These are phyloP conservation scores for Leptosomus discolor DNA, from an alignment of 2,113 vertebrate species.

Conservation along the genomic window DNA sequence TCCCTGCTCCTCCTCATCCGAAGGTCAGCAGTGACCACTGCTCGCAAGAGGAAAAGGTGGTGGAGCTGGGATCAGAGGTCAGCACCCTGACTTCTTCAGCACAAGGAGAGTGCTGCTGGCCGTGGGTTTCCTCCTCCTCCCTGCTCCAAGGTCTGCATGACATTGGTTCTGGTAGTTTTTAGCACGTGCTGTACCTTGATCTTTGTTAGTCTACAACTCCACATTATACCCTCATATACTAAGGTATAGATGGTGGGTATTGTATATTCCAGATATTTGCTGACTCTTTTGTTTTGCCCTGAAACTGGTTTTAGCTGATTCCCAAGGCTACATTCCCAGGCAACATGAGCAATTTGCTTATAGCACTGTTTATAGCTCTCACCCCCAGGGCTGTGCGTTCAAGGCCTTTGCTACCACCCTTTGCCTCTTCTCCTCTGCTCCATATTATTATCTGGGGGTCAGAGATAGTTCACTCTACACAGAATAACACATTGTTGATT, in stretches of 20 bases:
- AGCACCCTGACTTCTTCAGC: not conserved
- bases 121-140: not conserved
- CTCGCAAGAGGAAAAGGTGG: not conserved
- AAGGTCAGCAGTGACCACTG: not conserved
- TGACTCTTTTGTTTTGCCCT: not conserved
- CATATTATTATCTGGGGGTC: not conserved
- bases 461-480: not conserved
- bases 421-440: not conserved
- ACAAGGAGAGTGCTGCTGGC: fast-evolving
- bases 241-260: too few species aligned
- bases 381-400: not conserved
- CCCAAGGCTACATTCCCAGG: not conserved
- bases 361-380: not conserved
- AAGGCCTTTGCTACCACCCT: not conserved
- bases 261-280: not conserved
- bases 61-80: not conserved
- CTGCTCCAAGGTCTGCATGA: not conserved
- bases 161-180: not conserved
- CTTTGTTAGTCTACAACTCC: not conserved
- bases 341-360: not conserved
- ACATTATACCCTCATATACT: not conserved
- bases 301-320: not conserved
- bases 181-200: not conserved
- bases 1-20: not conserved
- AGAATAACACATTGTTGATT: not conserved